These are phyloP conservation scores for Gastracanthus pulcherrimus DNA, from an alignment of 2,888 invertebrate genomes.

Conservation along the genomic window DNA sequence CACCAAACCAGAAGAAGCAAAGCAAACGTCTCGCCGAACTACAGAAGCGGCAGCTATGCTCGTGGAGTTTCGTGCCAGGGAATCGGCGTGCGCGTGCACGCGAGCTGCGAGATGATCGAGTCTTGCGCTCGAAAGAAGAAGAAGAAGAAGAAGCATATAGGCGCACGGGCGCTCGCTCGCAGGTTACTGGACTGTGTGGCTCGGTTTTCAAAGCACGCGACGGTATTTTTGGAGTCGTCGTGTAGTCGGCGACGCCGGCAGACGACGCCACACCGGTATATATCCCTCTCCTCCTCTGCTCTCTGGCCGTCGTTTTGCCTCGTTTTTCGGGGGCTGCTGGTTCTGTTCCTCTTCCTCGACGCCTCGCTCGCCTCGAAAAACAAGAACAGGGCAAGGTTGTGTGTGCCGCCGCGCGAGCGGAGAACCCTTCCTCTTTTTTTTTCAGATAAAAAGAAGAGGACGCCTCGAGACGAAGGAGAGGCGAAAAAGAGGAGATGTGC, in stretches of 20 bases:
- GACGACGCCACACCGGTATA: not conserved
- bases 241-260: slow-evolving; percentile 52
- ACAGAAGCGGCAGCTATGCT: not conserved
- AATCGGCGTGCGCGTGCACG: too few relatives aligned
- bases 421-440: slow-evolving; percentile 52
- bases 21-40: too few relatives aligned
- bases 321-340: slow-evolving; percentile 47
- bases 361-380: slow-evolving; percentile 57
- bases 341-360: slow-evolving; percentile 46
- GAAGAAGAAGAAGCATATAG: not conserved
- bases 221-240: slow-evolving; percentile 60
- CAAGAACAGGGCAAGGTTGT: slow-evolving; percentile 60
- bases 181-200: slow-evolving; percentile 60
- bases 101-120: too few relatives aligned
- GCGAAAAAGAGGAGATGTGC: not conserved
- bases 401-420: not conserved
- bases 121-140: not conserved
- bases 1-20: too few relatives aligned
- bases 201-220: slow-evolving; percentile 57
- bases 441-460: slow-evolving; percentile 31
- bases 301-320: slow-evolving; percentile 36
- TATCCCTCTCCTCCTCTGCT: not conserved
- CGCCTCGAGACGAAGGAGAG: not conserved
- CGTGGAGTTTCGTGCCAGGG: slow-evolving; percentile 3
- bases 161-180: slow-evolving; percentile 1